Evolutionary conservation across 35 echinoderm and acorn worm species (phyloP), one percentile per base, ranked within the genome.

Genomic region (Ophioderma brevispina): DNA sequence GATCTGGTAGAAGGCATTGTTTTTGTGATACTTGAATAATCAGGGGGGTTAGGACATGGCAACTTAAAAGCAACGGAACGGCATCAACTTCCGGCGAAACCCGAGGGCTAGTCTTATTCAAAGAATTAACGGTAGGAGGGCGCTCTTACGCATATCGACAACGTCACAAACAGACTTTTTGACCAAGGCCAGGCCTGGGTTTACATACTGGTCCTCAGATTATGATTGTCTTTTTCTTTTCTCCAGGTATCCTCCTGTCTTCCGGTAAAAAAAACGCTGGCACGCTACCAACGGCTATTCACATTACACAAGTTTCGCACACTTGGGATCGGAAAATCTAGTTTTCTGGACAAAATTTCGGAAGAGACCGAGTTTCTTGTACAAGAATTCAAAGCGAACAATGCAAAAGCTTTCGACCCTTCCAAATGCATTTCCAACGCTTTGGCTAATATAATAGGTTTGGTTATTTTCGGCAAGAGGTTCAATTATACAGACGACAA

Each of bases 371-470:
- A 6, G 28, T 70, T 25, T 25, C 59, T 70, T 25, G 2, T 70
- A 2, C 59, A 70, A 70, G 59, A 70, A 70, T 6, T 70, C 59
- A 6, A 25, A 8, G 1, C 2, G 5, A 70, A 25, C n/a, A 25
- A 3, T 3, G 59, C 10, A 30, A 70, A 18, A 25, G 6, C 59
- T 3, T 2, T 25, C 1, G 59, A 70, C 59, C 59, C 59, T 4
- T 2, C 17, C 59, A 70, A 30, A 25, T 70, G n/a, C 23, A 70
- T 90, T 31, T 59, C 78, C 0, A 84, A 88, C 33, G 92, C 92
- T 38, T 64, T 89, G 14, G 59, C 80, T 36, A 94, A 94, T 63
- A 39, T 94, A 3, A 80, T 94, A 15, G 86, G 87, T 32, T 85
- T 64, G 33, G 80, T 92, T 23, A 42, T 55, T 59, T 94, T 90